Evolutionary conservation across 1,140 invertebrate species (phyloP), one percentile per base, ranked within the genome.

Genomic region (Drosophila kikkawai): DNA sequence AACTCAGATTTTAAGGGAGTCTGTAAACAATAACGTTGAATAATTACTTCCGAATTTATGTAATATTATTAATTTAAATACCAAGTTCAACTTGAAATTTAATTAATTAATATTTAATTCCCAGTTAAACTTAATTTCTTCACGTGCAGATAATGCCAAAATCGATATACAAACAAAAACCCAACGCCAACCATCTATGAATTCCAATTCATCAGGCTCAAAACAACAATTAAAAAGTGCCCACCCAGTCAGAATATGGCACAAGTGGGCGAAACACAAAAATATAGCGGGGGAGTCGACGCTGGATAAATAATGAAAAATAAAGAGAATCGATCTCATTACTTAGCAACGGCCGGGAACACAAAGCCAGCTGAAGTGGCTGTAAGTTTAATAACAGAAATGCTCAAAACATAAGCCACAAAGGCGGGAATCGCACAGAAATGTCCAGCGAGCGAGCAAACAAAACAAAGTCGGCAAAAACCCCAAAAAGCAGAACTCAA

Each of bases 401-500:
- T 84, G 80, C 68, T 80, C 58, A 74, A 80, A 87, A 87, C 59
- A 88, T 69, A 83, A 86, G 76, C 80, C 63, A 75, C 68, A 90
- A 90, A 84, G 82, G 63, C 47, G 48, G 65, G 82, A 67, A 51
- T 68, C 80, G 59, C 76, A 66, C 70, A 57, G 66, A 83, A 77
- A 83, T 87, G 76, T 87, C 64, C 80, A 67, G 63, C 48, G 65
- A 5, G 36, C 19, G 48, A 47, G 58, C 50, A 66, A 77, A 61
- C 59, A 80, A 80, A 81, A 88, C 80, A 90, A 90, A 84, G 75
- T 69, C 41, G 41, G 42, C 22, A 47, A 71, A 74, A 70, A 68
- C 48, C 79, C 80, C 80, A 88, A 87, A 84, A 87, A 88, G 84
- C 77, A 80, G 80, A 87, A 87, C 59, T 87, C 83, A 87, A 87